Conservation (phyloP, 2,113 vertebrate genomes). For the Gopherus evgoodei region DNA sequence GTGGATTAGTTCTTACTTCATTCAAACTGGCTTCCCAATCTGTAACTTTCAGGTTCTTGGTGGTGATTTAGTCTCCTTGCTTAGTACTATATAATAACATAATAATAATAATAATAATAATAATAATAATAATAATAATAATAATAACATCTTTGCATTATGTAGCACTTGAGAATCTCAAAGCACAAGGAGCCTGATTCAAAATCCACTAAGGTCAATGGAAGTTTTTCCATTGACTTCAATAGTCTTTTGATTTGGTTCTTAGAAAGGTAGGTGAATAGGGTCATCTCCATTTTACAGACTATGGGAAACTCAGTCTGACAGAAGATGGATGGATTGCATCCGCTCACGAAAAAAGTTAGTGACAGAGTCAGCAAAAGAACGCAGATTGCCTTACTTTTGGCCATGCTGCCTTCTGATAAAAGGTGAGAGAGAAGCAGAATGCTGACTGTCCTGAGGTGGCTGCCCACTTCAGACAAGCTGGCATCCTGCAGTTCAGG, state of each 20-base stretch:
- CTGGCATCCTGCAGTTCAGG: not conserved
- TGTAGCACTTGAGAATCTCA: not conserved
- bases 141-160: not conserved
- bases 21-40: not conserved
- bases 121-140: too few relatives aligned
- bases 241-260: not conserved
- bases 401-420: not conserved
- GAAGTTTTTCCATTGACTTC: not conserved
- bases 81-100: not conserved
- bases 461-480: not conserved
- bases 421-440: not conserved
- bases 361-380: not conserved
- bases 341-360: not conserved
- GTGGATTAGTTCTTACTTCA: not conserved
- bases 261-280: not conserved
- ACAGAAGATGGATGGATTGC: not conserved
- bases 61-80: not conserved
- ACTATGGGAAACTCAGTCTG: not conserved
- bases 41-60: not conserved
- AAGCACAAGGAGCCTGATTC: not conserved
- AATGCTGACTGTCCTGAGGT: not conserved
- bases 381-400: not conserved
- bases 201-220: not conserved
- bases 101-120: not conserved
- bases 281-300: not conserved